Base-by-base conservation (phyloP, 2,797 vertebrate species). In the Acipenser oxyrinchus region DNA sequence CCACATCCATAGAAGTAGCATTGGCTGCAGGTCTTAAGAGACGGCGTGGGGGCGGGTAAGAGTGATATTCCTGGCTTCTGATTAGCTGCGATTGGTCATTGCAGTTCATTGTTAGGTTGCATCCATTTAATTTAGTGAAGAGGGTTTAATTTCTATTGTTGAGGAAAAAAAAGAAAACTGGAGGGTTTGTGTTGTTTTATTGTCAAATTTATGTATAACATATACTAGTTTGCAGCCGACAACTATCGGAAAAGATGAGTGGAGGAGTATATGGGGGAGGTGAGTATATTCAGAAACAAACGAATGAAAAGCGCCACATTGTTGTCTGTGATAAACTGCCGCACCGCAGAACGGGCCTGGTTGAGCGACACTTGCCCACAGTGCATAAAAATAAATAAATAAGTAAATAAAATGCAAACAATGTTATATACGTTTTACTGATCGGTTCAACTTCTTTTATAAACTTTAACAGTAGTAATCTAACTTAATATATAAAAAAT, bases 201-300 rank as follows among this genome's bases (percentile, higher is more conserved):
- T 48, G 63, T 2, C 62, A 70, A 63, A 74, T 71, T 68, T 13
- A 52, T 60, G 37, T 9, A 51, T 63, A 49, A 37, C 49, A 50
- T 58, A n/a, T 3, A 67, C 52, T n/a, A n/a, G 55, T n/a, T 61
- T 64, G 50, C 60, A 58, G 12, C 9, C 62, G 69, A 65, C 62
- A 18, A 73, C 66, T 10, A 37, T 8, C 62, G 66, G 62, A 70
- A 49, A 88, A 72, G 78, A 98, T 98, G 96, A 97, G 96, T 66
- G 96, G 96, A 70, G 95, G 96, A 75, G 95, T 97, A 70, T 98
- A 98, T 60, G 96, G 96, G 63, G 96, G 95, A 75, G 96, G 95
- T 96, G 80, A 94, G 95, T 86, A 67, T 15, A 50, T 70, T 70
- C 2, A 9, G 62, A 63, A 66, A 69, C 49, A 69, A 72, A 73